Conservation (phyloP, 2,113 vertebrate genomes). For the Crotalus tigris region DNA sequence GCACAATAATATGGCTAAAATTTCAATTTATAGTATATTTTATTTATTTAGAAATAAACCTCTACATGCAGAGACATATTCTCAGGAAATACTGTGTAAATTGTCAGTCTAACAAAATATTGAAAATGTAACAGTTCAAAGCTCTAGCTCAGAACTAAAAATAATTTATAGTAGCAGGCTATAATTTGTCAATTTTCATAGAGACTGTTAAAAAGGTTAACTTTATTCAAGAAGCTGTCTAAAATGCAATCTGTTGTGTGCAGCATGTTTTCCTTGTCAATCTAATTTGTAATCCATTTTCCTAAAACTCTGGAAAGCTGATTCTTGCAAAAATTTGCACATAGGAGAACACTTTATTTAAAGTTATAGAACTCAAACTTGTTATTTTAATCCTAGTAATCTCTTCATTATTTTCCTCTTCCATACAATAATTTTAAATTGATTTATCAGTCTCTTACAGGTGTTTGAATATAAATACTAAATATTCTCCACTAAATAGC, state of each 20-base stretch:
- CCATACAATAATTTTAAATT: constrained; percentile 14
- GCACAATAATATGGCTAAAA: constrained; percentile 15
- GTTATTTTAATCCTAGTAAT: background rate
- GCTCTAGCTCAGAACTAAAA: constrained; percentile 41
- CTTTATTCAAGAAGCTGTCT: constrained; percentile 21
- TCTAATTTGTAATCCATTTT: constrained; percentile 17
- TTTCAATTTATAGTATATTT: background rate
- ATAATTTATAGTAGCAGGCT: constrained; percentile 21
- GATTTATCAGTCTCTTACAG: background rate
- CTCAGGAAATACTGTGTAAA: background rate
- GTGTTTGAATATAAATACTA: background rate
- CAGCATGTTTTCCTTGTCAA: constrained; percentile 28
- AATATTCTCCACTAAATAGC: background rate
- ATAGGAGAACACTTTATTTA: constrained; percentile 1
- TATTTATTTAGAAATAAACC: background rate
- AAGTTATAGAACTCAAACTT: background rate
- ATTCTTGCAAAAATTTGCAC: background rate
- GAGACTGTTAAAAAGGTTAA: constrained; percentile 25
- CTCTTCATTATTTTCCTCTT: constrained; percentile 12
- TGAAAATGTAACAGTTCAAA: background rate
- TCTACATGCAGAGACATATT: background rate
- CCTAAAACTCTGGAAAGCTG: constrained; percentile 3
- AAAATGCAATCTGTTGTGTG: constrained; percentile 28
- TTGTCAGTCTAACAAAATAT: constrained; percentile 2
- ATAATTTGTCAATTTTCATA: constrained; percentile 21